Conservation (phyloP, 2,113 vertebrate genomes). For the Sinocyclocheilus maitianheensis region DNA sequence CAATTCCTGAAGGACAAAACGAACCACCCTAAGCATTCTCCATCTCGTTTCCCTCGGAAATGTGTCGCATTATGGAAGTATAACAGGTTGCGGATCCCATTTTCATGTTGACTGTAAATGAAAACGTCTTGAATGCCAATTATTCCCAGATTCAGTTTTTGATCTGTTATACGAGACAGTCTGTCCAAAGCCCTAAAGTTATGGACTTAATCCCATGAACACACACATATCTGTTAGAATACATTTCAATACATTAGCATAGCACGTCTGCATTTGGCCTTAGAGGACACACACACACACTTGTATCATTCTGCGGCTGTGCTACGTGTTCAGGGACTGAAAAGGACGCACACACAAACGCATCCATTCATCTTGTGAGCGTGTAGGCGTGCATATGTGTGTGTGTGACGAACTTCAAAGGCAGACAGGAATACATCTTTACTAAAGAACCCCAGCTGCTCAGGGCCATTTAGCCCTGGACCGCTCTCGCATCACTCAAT, state of each 20-base stretch:
- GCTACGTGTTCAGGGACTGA: conserved; percentile 26
- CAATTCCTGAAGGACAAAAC: neutral
- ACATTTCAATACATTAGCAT: conserved; percentile 54
- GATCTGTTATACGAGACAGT: conserved; percentile 11
- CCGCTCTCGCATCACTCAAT: conserved; percentile 54
- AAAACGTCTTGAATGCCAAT: conserved; percentile 1
- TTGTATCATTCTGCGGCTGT: conserved; percentile 34
- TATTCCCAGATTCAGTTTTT: conserved; percentile 16
- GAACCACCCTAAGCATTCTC: neutral
- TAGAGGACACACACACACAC: conserved; percentile 38
- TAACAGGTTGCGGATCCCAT: neutral
- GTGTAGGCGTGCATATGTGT: conserved; percentile 45
- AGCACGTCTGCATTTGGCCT: conserved; percentile 36
- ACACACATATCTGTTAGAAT: conserved; percentile 38
- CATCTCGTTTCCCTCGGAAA: neutral
- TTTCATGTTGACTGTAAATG: conserved; percentile 6
- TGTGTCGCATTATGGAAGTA: neutral
- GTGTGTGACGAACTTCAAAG: conserved; percentile 54
- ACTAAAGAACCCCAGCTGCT: conserved; percentile 52
- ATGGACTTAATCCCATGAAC: conserved; percentile 28
- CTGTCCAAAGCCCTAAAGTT: conserved; percentile 7
- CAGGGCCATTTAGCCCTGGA: conserved; percentile 44
- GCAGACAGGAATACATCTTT: conserved; percentile 55
- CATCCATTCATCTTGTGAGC: conserved; percentile 49
- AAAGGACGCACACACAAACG: conserved; percentile 36